Conservation (phyloP, 2,888 invertebrate species). For the Acleris sparsana region DNA sequence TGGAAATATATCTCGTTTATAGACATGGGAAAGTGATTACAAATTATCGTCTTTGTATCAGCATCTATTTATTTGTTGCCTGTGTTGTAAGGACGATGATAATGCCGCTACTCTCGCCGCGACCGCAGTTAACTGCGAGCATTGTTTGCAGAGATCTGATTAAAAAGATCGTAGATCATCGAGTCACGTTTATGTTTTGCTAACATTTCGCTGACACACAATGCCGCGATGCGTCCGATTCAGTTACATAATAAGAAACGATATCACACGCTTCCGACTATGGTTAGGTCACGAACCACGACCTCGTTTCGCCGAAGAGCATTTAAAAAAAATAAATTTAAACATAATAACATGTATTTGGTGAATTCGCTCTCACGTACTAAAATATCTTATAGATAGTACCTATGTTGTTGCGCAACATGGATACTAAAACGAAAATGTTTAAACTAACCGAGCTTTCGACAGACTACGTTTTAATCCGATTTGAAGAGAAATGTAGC, state of each 20-base stretch:
- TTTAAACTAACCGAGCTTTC: conserved; percentile 1
- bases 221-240: conserved; percentile 5
- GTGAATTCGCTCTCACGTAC: conserved; percentile 22
- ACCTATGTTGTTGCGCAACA: conserved; percentile 14
- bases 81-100: not conserved
- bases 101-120: not conserved
- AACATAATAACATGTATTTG: conserved; percentile 31
- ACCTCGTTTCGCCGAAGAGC: conserved; percentile 34
- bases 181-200: not conserved
- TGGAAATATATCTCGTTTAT: no score
- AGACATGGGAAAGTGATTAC: no score
- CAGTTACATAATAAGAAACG: conserved; percentile 36
- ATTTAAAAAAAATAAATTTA: conserved; percentile 33
- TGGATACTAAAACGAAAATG: not conserved
- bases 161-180: not conserved
- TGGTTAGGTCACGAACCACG: conserved; percentile 34
- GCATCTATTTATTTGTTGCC: no score
- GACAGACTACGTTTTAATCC: not conserved
- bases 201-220: no score
- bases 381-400: conserved; percentile 7
- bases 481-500: not conserved
- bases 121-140: not conserved
- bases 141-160: not conserved
- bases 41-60: no score
- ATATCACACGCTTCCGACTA: conserved; percentile 29